phyloP scores from a whole-genome alignment of 2,797 vertebrate species.

The Furcifer pardalis region DNA sequence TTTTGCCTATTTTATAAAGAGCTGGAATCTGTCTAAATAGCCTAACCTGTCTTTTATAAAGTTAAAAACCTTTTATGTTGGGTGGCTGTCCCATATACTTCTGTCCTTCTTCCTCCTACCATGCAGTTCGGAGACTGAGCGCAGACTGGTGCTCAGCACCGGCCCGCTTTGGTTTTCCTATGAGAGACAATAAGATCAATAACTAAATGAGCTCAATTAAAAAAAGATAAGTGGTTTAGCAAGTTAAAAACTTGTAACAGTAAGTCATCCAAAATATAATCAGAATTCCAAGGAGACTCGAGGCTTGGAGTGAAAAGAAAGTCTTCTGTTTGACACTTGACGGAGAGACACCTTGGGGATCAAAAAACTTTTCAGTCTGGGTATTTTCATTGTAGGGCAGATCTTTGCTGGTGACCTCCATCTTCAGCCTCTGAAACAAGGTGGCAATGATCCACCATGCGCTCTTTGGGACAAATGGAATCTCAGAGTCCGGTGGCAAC shows the following conservation, averaged over 20 bases:
- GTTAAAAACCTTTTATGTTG: background rate
- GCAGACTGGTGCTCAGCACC: background rate
- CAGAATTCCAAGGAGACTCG: background rate
- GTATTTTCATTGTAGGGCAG: background rate
- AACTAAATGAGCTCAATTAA: constrained; percentile 25
- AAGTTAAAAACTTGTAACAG: constrained; percentile 74
- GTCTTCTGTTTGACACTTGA: background rate
- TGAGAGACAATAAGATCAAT: background rate
- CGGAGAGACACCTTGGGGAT: background rate
- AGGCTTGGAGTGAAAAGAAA: background rate
- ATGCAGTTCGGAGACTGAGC: background rate
- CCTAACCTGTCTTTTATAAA: background rate
- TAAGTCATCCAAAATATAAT: constrained; percentile 46
- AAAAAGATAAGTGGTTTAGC: constrained; percentile 65
- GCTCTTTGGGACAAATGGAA: background rate
- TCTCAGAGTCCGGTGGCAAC: background rate
- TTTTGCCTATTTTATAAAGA: background rate
- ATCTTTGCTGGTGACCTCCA: background rate
- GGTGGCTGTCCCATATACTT: background rate
- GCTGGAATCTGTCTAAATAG: background rate
- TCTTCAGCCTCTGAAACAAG: constrained; percentile 9
- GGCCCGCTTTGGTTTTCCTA: constrained; percentile 41
- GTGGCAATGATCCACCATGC: background rate
- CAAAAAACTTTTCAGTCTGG: background rate
- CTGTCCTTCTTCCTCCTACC: background rate